phyloP scores from a whole-genome alignment of 92 coral and sea anemone genomes.

The Phymanthus crucifer region DNA sequence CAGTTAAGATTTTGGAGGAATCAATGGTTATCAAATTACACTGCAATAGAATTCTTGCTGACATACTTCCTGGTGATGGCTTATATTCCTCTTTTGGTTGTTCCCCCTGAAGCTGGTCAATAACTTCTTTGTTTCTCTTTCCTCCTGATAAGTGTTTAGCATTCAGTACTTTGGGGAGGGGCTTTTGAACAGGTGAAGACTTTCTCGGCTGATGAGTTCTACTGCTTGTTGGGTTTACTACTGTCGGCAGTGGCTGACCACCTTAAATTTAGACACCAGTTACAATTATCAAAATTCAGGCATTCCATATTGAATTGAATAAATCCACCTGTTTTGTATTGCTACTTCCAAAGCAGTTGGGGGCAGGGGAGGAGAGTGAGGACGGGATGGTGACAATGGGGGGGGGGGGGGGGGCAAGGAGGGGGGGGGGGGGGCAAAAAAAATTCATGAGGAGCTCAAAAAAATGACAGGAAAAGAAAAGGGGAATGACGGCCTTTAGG shows the following conservation, averaged over 20 bases:
- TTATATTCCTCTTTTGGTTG: conserved; percentile 52
- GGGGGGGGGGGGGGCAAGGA: too few relatives aligned
- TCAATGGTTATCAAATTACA: too few relatives aligned
- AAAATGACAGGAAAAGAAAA: too few relatives aligned
- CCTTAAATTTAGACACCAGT: conserved; percentile 31
- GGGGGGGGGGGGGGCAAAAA: too few relatives aligned
- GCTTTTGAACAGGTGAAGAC: conserved; percentile 52
- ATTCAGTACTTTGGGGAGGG: conserved; percentile 69
- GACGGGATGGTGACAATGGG: too few relatives aligned
- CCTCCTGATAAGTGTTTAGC: conserved; percentile 86
- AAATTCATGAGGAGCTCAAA: too few relatives aligned
- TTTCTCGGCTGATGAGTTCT: conserved; percentile 49
- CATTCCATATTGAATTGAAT: too few relatives aligned
- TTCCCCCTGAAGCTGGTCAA: conserved; percentile 49
- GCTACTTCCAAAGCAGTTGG: too few relatives aligned
- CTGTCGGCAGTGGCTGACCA: conserved; percentile 81
- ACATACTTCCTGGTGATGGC: conserved; percentile 91
- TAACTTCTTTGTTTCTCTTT: conserved; percentile 80
- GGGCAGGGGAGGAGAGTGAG: too few relatives aligned
- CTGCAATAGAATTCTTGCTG: not conserved
- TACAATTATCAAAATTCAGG: not conserved
- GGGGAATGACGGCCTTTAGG: too few relatives aligned
- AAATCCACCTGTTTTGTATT: too few relatives aligned
- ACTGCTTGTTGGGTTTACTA: conserved; percentile 84
- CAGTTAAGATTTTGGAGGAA: too few relatives aligned